Conservation (phyloP, 2,113 vertebrate genomes). For the Anoplopoma fimbria region DNA sequence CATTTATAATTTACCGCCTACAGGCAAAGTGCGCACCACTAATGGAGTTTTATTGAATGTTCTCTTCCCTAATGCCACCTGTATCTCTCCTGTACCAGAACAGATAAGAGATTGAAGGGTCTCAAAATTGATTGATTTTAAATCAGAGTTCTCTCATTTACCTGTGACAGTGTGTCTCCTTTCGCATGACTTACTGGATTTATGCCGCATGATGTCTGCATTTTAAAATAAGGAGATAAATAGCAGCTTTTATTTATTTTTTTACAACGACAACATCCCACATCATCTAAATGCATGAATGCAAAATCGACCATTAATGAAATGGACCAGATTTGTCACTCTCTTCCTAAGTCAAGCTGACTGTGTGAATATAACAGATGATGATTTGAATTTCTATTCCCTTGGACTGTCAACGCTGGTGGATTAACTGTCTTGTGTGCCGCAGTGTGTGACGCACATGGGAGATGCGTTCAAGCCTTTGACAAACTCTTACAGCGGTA, state of each 20-base stretch:
- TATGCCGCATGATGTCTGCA: background rate
- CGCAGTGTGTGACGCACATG: constrained; percentile 4
- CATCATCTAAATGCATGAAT: constrained; percentile 35
- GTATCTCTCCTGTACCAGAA: background rate
- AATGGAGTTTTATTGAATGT: constrained; percentile 26
- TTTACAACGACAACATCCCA: background rate
- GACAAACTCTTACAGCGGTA: constrained; percentile 17
- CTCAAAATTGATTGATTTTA: background rate
- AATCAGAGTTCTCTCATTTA: background rate
- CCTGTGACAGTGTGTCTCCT: background rate
- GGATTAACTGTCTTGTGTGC: constrained; percentile 38
- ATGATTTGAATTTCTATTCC: constrained; percentile 45
- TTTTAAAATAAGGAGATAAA: constrained; percentile 27
- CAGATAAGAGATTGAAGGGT: background rate
- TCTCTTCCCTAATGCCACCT: background rate
- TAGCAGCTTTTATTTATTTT: background rate
- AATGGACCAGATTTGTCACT: background rate
- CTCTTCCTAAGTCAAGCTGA: constrained; percentile 20
- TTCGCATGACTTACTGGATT: constrained; percentile 11
- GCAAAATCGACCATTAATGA: background rate
- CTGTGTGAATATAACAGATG: constrained; percentile 27
- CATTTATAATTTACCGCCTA: constrained; percentile 54
- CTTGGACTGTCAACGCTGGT: constrained; percentile 14
- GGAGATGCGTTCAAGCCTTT: constrained; percentile 11
- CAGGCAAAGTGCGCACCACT: background rate